Evolutionary conservation across 2,888 invertebrate genomes (phyloP).

Genomic region (Nemotelus pantherinus): DNA sequence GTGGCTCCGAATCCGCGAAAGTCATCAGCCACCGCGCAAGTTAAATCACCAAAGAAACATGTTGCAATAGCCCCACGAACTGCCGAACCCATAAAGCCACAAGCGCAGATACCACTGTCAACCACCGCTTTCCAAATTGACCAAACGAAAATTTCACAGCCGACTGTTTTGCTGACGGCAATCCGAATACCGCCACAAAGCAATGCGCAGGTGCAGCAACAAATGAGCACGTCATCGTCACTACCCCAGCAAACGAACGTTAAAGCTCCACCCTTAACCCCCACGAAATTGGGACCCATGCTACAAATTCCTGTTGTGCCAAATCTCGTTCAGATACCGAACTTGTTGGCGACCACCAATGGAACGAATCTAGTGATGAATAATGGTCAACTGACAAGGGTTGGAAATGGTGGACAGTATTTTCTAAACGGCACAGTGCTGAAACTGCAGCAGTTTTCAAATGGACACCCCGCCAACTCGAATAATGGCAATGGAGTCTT

Average conservation of each 20-base stretch:
- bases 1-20: conserved; percentile 64
- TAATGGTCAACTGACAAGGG: conserved; percentile 49
- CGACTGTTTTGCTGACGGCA: conserved; percentile 69
- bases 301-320: conserved; percentile 72
- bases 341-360: conserved; percentile 69
- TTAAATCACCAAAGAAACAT: conserved; percentile 62
- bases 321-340: conserved; percentile 73
- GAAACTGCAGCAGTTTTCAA: conserved; percentile 58
- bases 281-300: conserved; percentile 62
- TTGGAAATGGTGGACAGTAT: conserved; percentile 57
- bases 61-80: conserved; percentile 64
- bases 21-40: conserved; percentile 55
- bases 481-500: conserved; percentile 52
- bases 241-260: conserved; percentile 47
- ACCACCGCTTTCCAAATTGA: conserved; percentile 44
- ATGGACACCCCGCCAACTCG: conserved; percentile 51
- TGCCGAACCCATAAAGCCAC: conserved; percentile 56
- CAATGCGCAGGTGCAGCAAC: conserved; percentile 48
- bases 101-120: conserved; percentile 46
- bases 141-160: conserved; percentile 63
- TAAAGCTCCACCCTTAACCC: conserved; percentile 14
- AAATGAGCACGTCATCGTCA: conserved; percentile 20
- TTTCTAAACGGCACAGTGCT: conserved; percentile 64
- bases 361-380: conserved; percentile 65
- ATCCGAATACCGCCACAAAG: conserved; percentile 66